Base-by-base conservation (phyloP, 2,888 invertebrate species). In the Abrostola triplasia region DNA sequence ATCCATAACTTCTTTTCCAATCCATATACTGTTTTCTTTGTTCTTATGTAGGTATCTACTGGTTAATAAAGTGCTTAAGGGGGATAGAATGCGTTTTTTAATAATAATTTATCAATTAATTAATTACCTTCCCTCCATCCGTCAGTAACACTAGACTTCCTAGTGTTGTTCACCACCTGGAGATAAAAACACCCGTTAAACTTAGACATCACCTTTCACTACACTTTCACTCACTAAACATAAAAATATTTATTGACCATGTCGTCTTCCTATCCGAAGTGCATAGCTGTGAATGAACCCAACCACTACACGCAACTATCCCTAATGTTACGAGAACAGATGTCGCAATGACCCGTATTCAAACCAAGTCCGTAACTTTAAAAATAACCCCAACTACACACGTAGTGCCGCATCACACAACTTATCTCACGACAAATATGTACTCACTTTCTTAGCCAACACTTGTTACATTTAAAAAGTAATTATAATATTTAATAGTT, bases 151-250 rank as follows among this genome's bases (percentile, higher is more conserved):
- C 92, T 95, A 8, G 95, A 94, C 86, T 96, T 96, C 72, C 96
- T 95, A 67, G 96, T 96, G 79, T 96, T 97, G 85, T 97, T 97
- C 41, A 96, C 97, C 60, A 96, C 96, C 95, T 95, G 92, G 52
- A 86, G 68, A 81, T 54, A 71, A 84, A 81, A 73, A 80, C 76
- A 83, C 77, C 70, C 64, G 77, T 81, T 84, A 83, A 62, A 62
- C 73, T 81, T 76, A 70, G 76, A 76, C 58, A 57, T 57, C 74
- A 78, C 76, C 84, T 86, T 83, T 85, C 87, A 90, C 87, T 84
- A 63, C 79, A 79, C 80, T 76, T 67, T 80, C 66, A 63, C 60
- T 74, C 53, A 48, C 24, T 52, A 75, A 50, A 51, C 35, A 58
- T 54, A 75, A 75, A 66, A 64, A 64, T 71, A 75, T 70, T 76